A percentile compares a stretch with the other conserved stretches of the same genome.
Conservation (phyloP, 2,113 vertebrate species). For the Propithecus coquereli region DNA sequence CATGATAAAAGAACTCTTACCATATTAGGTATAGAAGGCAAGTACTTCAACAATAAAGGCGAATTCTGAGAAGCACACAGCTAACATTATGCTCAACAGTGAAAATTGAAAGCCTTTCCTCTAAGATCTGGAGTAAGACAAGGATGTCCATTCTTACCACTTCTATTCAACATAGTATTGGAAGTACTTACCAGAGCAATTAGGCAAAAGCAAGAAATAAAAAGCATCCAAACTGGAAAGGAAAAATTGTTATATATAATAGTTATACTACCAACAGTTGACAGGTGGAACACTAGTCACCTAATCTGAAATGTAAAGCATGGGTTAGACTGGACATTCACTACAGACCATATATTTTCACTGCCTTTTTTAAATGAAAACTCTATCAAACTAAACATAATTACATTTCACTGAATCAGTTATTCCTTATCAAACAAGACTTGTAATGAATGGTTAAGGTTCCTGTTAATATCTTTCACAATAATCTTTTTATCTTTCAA, state of each 20-base stretch:
- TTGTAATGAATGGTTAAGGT: neutral
- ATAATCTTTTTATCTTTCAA: slow-evolving; percentile 10
- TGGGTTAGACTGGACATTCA: neutral
- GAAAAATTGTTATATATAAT: neutral
- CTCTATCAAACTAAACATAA: neutral
- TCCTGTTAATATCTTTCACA: neutral
- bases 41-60: neutral
- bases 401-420: neutral
- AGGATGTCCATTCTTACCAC: neutral
- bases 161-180: neutral
- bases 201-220: neutral
- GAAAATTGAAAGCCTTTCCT: neutral
- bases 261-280: neutral
- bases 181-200: neutral
- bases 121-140: neutral
- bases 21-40: neutral
- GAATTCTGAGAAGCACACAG: neutral
- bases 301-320: neutral
- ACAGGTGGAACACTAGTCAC: neutral
- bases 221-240: neutral
- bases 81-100: neutral
- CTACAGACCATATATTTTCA: neutral
- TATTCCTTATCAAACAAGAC: neutral
- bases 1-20: neutral
- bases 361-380: neutral